These are phyloP conservation scores for Acanthurus leucopareius DNA, from an alignment of 2,797 vertebrate species.

Conservation along the genomic window DNA sequence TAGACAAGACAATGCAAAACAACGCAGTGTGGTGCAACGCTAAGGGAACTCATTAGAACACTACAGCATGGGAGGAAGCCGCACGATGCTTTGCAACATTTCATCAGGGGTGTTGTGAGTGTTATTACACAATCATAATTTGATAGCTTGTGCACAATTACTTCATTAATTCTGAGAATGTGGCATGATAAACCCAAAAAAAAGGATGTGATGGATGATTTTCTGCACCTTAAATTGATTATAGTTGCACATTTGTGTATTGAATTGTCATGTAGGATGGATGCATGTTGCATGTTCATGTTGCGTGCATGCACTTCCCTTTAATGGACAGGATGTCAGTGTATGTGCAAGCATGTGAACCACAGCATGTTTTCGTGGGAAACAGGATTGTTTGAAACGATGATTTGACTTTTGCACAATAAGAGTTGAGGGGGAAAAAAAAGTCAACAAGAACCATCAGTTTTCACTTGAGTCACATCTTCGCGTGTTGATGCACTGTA, in stretches of 20 bases:
- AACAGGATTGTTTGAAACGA: neutral
- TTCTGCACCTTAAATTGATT: neutral
- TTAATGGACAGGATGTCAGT: conserved; percentile 9
- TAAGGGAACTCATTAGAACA: conserved; percentile 78
- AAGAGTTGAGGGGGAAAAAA: neutral
- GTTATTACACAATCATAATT: conserved; percentile 71
- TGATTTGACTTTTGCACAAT: neutral
- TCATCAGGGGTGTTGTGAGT: conserved; percentile 58
- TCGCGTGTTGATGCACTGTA: neutral
- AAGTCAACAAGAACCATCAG: conserved; percentile 4
- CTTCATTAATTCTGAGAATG: conserved; percentile 61
- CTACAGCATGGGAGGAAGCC: conserved; percentile 65
- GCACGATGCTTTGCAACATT: conserved; percentile 64
- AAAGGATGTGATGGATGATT: neutral
- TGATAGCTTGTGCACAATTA: conserved; percentile 65
- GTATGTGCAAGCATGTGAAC: neutral
- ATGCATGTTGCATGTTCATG: neutral
- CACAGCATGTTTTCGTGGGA: neutral
- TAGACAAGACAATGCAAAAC: conserved; percentile 75
- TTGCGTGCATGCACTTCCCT: neutral
- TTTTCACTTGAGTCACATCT: conserved; percentile 1
- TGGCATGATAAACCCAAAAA: conserved; percentile 21
- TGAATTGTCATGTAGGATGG: neutral
- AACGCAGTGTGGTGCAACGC: conserved; percentile 70
- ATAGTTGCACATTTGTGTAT: neutral